phyloP scores from a whole-genome alignment of 2,113 vertebrate species.

The Psittacula cyanocephala region DNA sequence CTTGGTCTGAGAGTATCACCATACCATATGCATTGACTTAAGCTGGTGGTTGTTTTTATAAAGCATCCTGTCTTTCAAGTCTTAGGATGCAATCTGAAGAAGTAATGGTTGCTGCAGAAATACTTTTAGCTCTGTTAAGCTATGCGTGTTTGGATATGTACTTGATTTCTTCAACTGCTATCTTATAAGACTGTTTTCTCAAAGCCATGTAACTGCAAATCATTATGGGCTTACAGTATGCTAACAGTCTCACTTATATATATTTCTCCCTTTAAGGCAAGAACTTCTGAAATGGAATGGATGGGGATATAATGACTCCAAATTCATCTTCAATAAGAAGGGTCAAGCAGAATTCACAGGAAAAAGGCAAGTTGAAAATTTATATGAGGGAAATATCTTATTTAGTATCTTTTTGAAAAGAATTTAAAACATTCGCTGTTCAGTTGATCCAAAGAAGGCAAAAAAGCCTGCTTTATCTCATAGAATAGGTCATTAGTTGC shows the following conservation, averaged over 20 bases:
- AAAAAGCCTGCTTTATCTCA: background rate
- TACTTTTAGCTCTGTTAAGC: background rate
- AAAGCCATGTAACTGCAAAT: background rate
- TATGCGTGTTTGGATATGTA: background rate
- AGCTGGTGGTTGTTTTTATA: background rate
- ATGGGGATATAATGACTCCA: conserved; percentile 97
- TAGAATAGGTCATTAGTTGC: background rate
- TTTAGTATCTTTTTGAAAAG: background rate
- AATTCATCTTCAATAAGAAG: conserved; percentile 95
- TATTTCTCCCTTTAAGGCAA: conserved; percentile 79
- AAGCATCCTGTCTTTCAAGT: background rate
- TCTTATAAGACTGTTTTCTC: background rate
- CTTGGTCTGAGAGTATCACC: background rate
- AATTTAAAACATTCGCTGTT: background rate
- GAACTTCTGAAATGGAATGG: conserved; percentile 99
- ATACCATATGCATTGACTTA: background rate
- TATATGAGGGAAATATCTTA: background rate
- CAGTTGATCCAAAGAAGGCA: background rate
- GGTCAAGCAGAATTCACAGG: conserved; percentile 96
- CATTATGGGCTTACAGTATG: background rate
- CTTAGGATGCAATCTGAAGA: background rate
- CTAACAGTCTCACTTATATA: background rate
- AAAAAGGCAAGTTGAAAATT: conserved; percentile 81
- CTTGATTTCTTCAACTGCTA: background rate
- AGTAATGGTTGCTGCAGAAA: background rate